Percentiles rank a stretch among this genome's conserved stretches.
These are phyloP conservation scores for Apistogramma diplotaenia DNA, from an alignment of 2,113 vertebrate genomes.

Conservation along the genomic window DNA sequence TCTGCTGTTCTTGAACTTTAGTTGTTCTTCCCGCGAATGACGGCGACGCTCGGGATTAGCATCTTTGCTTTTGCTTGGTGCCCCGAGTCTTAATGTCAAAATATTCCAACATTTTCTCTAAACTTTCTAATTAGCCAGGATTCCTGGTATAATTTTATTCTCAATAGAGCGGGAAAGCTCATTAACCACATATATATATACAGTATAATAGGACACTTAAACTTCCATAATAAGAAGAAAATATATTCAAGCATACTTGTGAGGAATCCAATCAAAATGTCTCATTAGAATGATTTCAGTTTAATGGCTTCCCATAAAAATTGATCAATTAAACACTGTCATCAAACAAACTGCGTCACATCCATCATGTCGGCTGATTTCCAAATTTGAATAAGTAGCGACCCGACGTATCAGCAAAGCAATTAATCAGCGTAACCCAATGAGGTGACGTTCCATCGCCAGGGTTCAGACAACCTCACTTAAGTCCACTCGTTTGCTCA, in stretches of 20 bases:
- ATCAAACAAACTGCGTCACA: slow-evolving; percentile 52
- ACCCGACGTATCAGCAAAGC: slow-evolving; percentile 32
- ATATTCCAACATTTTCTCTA: neutral
- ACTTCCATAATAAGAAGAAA: slow-evolving; percentile 37
- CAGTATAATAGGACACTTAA: slow-evolving; percentile 49
- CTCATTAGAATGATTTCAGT: slow-evolving; percentile 65
- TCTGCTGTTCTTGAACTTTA: neutral
- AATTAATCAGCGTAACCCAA: slow-evolving; percentile 54
- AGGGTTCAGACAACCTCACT: slow-evolving; percentile 11
- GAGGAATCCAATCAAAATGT: slow-evolving; percentile 62
- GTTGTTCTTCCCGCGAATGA: neutral
- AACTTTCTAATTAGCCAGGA: slow-evolving; percentile 5
- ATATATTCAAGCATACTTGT: slow-evolving; percentile 45
- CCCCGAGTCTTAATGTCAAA: neutral
- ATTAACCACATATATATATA: slow-evolving; percentile 46
- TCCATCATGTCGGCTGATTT: slow-evolving; percentile 48
- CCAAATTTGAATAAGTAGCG: slow-evolving; percentile 46
- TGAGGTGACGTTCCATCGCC: slow-evolving; percentile 21
- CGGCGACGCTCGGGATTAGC: neutral
- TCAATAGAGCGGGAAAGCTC: slow-evolving; percentile 18
- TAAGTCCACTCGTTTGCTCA: slow-evolving; percentile 28
- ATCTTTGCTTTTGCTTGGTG: neutral
- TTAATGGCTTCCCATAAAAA: slow-evolving; percentile 58
- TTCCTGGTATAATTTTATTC: slow-evolving; percentile 5
- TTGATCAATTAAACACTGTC: slow-evolving; percentile 64